Evolutionary conservation across 1,140 invertebrate genomes (phyloP), one percentile per base, ranked within the genome.

Genomic region (Macrobrachium rosenbergii): DNA sequence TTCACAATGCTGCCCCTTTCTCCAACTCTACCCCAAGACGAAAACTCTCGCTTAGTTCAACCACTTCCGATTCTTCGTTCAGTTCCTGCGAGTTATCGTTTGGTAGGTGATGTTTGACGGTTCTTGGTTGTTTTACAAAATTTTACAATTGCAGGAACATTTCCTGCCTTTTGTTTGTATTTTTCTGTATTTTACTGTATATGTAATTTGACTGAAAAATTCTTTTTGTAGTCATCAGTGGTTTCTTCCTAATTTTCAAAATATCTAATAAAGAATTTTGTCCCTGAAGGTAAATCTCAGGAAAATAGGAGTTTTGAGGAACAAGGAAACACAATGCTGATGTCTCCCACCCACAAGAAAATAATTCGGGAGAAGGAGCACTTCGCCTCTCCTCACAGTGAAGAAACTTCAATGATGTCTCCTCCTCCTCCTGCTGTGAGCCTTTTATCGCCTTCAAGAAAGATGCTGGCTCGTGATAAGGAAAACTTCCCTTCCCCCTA

Each of bases 401-500:
- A 82, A 28, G 86, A 88, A 14, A 11, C 63, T 28, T 12, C 63
- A n/a, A 17, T 43, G 23, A 58, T 82, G 76, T 88, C 85, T n/a
- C 79, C 86, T n/a, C 67, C 80, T n/a, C n/a, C n/a, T 0, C 80
- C 67, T 19, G 72, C 52, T 5, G n/a, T 58, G 21, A 77, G 11
- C 21, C n/a, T 60, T 16, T 28, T 73, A 6, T 88, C 52, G 52
- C 52, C 52, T 52, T 52, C 52, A 52, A 52, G 52, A 12, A 52
- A 52, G 52, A 52, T 52, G 52, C 2, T 52, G 52, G 52, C 86
- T 75, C 80, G 80, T 43, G 67, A 88, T 45, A 88, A 88, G 21
- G 86, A 88, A 45, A 88, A 88, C 75, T 83, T 78, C 60, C 72
- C 73, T 28, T 88, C 86, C 14, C 86, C 86, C 3, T 88, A 88